Evolutionary conservation across 2,888 invertebrate species (phyloP), one percentile per base, ranked within the genome.

Genomic region (Watsonalla binaria): DNA sequence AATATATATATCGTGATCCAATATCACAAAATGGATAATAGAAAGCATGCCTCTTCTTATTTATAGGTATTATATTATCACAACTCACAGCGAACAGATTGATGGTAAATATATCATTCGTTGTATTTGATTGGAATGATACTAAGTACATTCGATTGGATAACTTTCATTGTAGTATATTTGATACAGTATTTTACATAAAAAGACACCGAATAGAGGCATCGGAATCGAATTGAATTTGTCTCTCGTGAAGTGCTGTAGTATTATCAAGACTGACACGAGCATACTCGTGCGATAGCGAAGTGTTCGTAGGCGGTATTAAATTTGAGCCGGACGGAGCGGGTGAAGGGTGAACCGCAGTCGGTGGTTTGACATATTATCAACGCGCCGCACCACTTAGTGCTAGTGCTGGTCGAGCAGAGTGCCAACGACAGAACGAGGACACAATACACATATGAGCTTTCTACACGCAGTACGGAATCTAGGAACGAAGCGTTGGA

Each of bases 341-440:
- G 65, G 68, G 60, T 66, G 68, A 65, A 74, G 65, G 68, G 60
- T 66, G 68, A 65, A 74, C 81, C 78, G 70, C 80, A 77, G 75
- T 60, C 74, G 68, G 80, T 69, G 81, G 81, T 84, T 82, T 84
- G 84, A 83, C 83, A 77, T 82, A 83, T 82, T 82, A 83, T 77
- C 78, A 74, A 77, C 77, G 78, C 74, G 69, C 70, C 74, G 66
- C 69, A 73, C 74, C 82, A 79, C 80, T 81, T 82, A 81, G 76
- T 62, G 63, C 33, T 60, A 66, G 60, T 63, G 55, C 57, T 59
- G 48, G 51, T 55, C 57, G 53, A 55, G 60, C 56, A 53, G 52
- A 48, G 46, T 24, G 45, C 57, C 59, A 58, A 53, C 52, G 47
- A 48, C 55, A 50, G 60, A 54, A 46, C 15, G 15, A 48, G 42